Evolutionary conservation across 2,113 vertebrate genomes (phyloP), one percentile per base, ranked within the genome.

Genomic region (Apteryx owenii): DNA sequence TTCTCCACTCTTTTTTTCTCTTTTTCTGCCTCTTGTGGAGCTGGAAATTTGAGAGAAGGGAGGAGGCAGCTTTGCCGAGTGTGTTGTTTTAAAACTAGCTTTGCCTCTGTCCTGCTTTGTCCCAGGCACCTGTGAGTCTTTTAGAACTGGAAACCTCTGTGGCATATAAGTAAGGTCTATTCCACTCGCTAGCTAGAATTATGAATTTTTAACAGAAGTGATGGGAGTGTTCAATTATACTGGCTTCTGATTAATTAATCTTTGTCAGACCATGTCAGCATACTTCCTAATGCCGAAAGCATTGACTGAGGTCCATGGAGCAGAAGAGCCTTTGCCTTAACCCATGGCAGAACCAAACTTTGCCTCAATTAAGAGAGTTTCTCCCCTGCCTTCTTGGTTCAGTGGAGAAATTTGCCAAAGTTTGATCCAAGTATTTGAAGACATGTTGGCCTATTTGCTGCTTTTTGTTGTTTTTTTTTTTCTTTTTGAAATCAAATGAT

Each of bases 111-210:
- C 85, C 58, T 53, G 40, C 40, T 48, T 28, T 42, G 62, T 61
- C 71, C 51, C 51, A 72, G 51, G 31, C 79, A 72, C 65, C 72
- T 29, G 44, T 20, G 58, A 66, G 53, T 8, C 58, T 56, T 64
- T 83, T 58, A 23, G 51, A 60, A 40, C 81, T 62, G 86, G 53
- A 73, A 92, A 85, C 86, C 73, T 77, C 70, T 20, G 58, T 72
- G 75, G 95, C 90, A 89, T 96, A 50, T 88, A 77, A 96, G 95
- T 97, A 81, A 95, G 81, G 62, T 72, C 78, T 75, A 53, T 78
- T 85, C 73, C 64, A 84, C 84, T 76, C 81, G 36, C 7, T 26
- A 85, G 38, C 86, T 85, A 78, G 0, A 0, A 38, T 28, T 66
- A 50, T 76, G 89, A 75, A 89, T 95, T 92, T 93, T 31, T 82